Percentiles rank a stretch among this genome's conserved stretches.
phyloP scores from a whole-genome alignment of 2,113 vertebrate species.

The Scophthalmus maximus region DNA sequence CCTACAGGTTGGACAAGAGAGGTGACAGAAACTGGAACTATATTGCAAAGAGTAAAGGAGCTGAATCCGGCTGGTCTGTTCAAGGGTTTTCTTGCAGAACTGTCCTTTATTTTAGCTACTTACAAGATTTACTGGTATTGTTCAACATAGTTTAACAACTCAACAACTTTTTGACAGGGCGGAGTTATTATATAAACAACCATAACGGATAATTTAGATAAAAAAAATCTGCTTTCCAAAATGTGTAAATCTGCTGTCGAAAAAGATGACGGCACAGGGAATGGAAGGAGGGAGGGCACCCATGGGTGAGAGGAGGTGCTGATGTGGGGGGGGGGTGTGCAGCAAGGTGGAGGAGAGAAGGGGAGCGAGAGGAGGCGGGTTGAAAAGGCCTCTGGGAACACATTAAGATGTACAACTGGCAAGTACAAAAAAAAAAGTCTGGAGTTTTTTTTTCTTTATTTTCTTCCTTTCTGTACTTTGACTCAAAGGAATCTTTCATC shows the following conservation, averaged over 20 bases:
- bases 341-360: conserved; percentile 16
- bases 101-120: background rate
- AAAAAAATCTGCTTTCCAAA: conserved; percentile 23
- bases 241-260: conserved; percentile 26
- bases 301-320: conserved; percentile 34
- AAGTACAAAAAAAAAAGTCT: conserved; percentile 62
- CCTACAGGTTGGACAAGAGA: conserved; percentile 86
- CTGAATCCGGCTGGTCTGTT: background rate
- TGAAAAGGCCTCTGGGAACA: conserved; percentile 75
- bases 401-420: conserved; percentile 79
- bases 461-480: conserved; percentile 64
- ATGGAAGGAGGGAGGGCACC: conserved; percentile 32
- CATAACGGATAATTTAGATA: no score
- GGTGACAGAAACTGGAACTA: conserved; percentile 51
- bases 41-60: background rate
- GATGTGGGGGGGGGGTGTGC: conserved; percentile 9
- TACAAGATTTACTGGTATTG: background rate
- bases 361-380: conserved; percentile 43
- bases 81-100: background rate
- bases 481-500: conserved; percentile 79
- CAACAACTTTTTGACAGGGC: background rate
- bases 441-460: conserved; percentile 61
- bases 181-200: background rate
- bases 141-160: background rate
- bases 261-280: conserved; percentile 6